Evolutionary conservation across 2,797 vertebrate species (phyloP).

Genomic region (Chromis chromis): DNA sequence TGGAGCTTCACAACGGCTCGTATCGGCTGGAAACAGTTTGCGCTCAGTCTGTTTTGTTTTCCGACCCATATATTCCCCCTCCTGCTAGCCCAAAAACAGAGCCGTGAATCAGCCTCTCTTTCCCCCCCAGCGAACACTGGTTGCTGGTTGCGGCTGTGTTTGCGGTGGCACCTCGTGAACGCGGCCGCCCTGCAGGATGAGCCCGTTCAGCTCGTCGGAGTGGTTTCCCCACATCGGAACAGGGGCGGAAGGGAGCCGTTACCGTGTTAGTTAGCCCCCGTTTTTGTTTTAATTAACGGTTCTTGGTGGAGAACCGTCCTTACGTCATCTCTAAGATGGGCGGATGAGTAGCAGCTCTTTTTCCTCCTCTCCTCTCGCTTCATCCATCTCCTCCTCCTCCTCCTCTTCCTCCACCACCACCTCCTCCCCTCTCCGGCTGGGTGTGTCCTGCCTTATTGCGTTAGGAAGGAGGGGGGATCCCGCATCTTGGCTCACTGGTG

Average conservation of each 20-base stretch:
- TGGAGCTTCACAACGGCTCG: slow-evolving; percentile 26
- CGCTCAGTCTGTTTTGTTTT: slow-evolving; percentile 44
- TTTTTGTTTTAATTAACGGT: slow-evolving; percentile 49
- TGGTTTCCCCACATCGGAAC: slow-evolving; percentile 44
- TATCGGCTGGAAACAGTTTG: slow-evolving; percentile 62
- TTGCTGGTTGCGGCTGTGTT: slow-evolving; percentile 48
- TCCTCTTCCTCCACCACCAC: slow-evolving; percentile 28
- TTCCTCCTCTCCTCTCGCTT: slow-evolving; percentile 60
- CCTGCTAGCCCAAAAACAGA: slow-evolving; percentile 9
- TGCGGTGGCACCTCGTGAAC: slow-evolving; percentile 31
- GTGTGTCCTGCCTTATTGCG: slow-evolving; percentile 84
- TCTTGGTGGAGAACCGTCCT: slow-evolving; percentile 46
- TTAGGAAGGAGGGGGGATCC: slow-evolving; percentile 81
- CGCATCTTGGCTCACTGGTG: slow-evolving; percentile 75
- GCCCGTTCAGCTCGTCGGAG: slow-evolving; percentile 53
- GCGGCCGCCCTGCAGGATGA: slow-evolving; percentile 38
- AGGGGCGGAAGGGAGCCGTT: neutral
- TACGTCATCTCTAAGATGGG: slow-evolving; percentile 78
- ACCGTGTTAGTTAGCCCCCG: neutral
- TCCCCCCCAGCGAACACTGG: slow-evolving; percentile 13
- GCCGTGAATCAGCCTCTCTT: neutral
- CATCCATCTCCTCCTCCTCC: slow-evolving; percentile 39
- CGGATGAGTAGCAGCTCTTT: slow-evolving; percentile 62
- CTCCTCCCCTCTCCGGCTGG: slow-evolving; percentile 69
- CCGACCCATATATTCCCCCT: slow-evolving; percentile 26